Evolutionary conservation across 2,888 invertebrate species (phyloP).

Genomic region (Cacoxenus indagator): DNA sequence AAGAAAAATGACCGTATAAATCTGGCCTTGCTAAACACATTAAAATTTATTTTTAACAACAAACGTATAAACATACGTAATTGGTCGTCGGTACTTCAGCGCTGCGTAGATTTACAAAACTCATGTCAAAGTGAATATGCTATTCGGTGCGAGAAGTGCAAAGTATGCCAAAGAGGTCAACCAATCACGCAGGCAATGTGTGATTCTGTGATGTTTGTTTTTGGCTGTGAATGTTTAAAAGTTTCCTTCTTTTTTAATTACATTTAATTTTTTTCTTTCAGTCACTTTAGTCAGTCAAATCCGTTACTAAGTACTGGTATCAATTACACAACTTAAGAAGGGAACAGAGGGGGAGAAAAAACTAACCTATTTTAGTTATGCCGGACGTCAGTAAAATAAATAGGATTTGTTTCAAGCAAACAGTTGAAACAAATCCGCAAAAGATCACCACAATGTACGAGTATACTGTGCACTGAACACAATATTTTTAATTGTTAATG

Average conservation of each 20-base stretch:
- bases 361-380: background rate
- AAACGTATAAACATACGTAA: no score
- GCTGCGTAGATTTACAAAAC: no score
- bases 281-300: background rate
- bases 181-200: background rate
- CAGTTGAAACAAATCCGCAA: slow-evolving; percentile 22
- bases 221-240: background rate
- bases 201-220: background rate
- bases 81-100: no score
- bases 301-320: background rate
- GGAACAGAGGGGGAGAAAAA: background rate
- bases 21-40: no score
- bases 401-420: slow-evolving; percentile 29
- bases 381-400: background rate
- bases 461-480: background rate
- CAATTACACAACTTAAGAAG: background rate
- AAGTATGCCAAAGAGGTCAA: background rate
- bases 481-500: slow-evolving; percentile 41
- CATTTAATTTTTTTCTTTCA: background rate
- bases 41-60: no score
- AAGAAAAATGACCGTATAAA: no score
- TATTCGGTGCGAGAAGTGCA: no score
- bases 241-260: background rate
- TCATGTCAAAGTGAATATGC: background rate
- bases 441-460: slow-evolving; percentile 6